Conservation (phyloP, 2,888 invertebrate genomes). For the Coelinius sp. region DNA sequence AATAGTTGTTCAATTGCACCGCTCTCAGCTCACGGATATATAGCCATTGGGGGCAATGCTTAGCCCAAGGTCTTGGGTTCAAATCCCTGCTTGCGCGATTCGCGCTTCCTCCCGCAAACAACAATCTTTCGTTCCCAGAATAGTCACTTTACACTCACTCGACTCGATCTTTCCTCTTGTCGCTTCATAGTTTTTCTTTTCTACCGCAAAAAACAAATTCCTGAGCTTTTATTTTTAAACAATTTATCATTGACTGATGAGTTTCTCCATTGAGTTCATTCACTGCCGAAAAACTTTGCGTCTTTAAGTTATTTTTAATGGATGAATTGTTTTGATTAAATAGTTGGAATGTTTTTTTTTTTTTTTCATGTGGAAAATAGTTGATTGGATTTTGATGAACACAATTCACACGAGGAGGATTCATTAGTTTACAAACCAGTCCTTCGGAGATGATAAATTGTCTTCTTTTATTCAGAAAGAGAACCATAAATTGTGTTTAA, state of each 20-base stretch:
- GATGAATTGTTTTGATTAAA: background rate
- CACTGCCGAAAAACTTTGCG: background rate
- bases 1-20: conserved; percentile 59
- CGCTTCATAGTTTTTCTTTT: too few species aligned
- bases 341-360: conserved; percentile 20
- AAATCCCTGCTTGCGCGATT: conserved; percentile 58
- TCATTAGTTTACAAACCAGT: background rate
- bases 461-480: background rate
- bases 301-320: conserved; percentile 4
- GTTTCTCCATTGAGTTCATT: background rate
- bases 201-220: too few species aligned
- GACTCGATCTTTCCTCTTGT: conserved; percentile 56
- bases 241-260: too few species aligned
- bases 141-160: conserved; percentile 52
- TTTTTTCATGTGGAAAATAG: background rate
- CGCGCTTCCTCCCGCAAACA: conserved; percentile 48
- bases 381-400: conserved; percentile 19
- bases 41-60: conserved; percentile 70
- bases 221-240: too few species aligned
- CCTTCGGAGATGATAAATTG: conserved; percentile 2
- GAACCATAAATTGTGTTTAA: background rate
- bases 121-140: conserved; percentile 58
- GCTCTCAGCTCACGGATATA: conserved; percentile 56
- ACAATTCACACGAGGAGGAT: background rate
- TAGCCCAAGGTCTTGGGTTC: conserved; percentile 70